Percentiles rank a stretch among this genome's conserved stretches.
phyloP scores from a whole-genome alignment of 1,140 invertebrate genomes.

The Ericerus pela region DNA sequence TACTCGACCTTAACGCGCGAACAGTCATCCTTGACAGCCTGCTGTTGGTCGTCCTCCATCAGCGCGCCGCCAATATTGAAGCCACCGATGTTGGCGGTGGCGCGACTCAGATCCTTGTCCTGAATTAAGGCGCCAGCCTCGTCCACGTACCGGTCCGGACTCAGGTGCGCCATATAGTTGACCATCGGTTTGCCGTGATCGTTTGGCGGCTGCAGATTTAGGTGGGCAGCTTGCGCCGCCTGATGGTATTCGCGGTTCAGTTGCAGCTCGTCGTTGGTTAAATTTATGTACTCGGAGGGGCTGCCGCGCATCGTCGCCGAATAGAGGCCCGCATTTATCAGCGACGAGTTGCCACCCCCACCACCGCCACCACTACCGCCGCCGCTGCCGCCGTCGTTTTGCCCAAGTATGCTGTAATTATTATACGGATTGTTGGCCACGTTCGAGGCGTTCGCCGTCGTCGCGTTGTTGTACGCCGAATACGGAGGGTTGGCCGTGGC shows the following conservation, averaged over 20 bases:
- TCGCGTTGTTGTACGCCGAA: conserved; percentile 26
- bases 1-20: conserved; percentile 1
- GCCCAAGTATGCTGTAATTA: conserved; percentile 2
- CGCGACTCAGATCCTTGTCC: background rate
- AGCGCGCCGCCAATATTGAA: background rate
- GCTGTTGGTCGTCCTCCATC: conserved; percentile 2
- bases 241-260: conserved; percentile 4
- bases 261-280: conserved; percentile 1
- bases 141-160: background rate
- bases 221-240: too few species aligned
- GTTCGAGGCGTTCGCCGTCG: too few species aligned
- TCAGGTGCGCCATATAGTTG: conserved; percentile 2
- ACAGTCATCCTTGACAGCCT: background rate
- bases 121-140: background rate
- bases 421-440: conserved; percentile 2
- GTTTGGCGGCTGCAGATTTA: conserved; percentile 3
- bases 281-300: conserved; percentile 4
- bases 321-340: conserved; percentile 1
- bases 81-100: background rate
- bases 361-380: too few species aligned
- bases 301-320: background rate
- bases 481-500: conserved; percentile 41
- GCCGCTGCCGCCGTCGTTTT: background rate
- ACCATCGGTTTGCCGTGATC: conserved; percentile 4
- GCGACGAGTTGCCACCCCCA: too few species aligned